A percentile compares a stretch with the other conserved stretches of the same genome.
These are phyloP conservation scores for Dufourea novaeangliae DNA, from an alignment of 1,140 invertebrate species.

Conservation along the genomic window DNA sequence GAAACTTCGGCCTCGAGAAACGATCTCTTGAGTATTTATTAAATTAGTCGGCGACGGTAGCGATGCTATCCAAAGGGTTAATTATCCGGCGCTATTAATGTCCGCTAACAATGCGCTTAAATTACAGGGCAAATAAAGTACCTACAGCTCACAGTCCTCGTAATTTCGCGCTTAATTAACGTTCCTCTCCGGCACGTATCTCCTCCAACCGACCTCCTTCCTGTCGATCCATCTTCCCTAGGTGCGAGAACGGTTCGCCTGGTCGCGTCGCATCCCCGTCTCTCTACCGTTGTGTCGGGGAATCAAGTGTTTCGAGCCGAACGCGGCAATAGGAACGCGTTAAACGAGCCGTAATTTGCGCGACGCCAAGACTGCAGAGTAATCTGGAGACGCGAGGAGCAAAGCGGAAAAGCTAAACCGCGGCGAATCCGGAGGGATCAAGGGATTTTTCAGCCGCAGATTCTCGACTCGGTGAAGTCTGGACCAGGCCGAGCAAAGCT, in stretches of 20 bases:
- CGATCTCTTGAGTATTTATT: not conserved
- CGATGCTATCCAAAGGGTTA: constrained; percentile 11
- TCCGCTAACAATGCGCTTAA: constrained; percentile 18
- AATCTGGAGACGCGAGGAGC: not conserved
- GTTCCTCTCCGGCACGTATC: constrained; percentile 2
- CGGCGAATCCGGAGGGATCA: not conserved
- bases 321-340: constrained; percentile 17
- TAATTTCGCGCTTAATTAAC: constrained; percentile 45
- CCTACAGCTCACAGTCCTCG: not conserved
- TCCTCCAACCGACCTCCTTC: not conserved
- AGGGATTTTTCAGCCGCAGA: constrained; percentile 22
- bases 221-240: constrained; percentile 29
- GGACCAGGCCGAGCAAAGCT: constrained; percentile 6
- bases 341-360: constrained; percentile 41
- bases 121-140: constrained; percentile 21
- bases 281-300: too few relatives aligned
- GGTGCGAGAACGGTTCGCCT: not conserved
- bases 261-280: not conserved
- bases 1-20: not conserved
- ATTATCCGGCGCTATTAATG: constrained; percentile 34
- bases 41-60: not conserved
- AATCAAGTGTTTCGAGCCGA: constrained; percentile 31
- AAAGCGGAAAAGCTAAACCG: not conserved
- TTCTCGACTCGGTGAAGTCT: too few relatives aligned
- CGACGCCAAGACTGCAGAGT: too few relatives aligned